Conservation (phyloP, 1,140 invertebrate genomes). For the Drosophila athabasca region DNA sequence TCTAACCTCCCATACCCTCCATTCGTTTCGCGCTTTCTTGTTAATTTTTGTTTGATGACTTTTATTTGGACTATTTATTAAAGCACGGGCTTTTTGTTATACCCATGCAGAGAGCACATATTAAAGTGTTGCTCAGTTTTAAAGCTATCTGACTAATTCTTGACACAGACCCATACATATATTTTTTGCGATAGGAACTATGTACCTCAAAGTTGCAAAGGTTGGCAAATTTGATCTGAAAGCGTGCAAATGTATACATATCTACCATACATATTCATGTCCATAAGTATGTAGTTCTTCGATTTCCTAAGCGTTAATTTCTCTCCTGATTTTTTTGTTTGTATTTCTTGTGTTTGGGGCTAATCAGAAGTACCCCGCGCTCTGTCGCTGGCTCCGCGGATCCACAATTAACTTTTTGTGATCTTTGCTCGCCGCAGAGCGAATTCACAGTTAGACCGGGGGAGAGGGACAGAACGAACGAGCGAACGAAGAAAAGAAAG, state of each 20-base stretch:
- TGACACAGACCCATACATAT: too few relatives aligned
- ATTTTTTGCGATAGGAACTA: too few relatives aligned
- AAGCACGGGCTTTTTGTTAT: constrained; percentile 33
- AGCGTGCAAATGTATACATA: too few relatives aligned
- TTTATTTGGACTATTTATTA: constrained; percentile 77
- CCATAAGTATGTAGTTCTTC: too few relatives aligned
- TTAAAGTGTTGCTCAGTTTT: too few relatives aligned
- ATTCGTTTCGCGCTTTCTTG: constrained; percentile 62
- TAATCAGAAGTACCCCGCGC: constrained; percentile 47
- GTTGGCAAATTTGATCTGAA: too few relatives aligned
- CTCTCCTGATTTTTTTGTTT: not conserved
- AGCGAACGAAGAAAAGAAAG: not conserved
- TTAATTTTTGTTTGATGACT: constrained; percentile 62
- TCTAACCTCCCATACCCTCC: not conserved
- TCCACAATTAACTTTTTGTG: constrained; percentile 48
- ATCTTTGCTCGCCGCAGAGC: constrained; percentile 49
- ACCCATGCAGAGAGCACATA: not conserved
- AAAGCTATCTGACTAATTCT: too few relatives aligned
- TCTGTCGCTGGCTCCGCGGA: not conserved
- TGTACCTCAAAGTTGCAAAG: too few relatives aligned
- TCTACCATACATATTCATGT: too few relatives aligned
- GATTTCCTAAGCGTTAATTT: too few relatives aligned
- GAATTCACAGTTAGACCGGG: constrained; percentile 72
- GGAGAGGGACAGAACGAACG: not conserved
- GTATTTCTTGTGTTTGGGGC: constrained; percentile 16